Conservation (phyloP, 2,888 invertebrate genomes). For the Drosophila nr. perissopoda region DNA sequence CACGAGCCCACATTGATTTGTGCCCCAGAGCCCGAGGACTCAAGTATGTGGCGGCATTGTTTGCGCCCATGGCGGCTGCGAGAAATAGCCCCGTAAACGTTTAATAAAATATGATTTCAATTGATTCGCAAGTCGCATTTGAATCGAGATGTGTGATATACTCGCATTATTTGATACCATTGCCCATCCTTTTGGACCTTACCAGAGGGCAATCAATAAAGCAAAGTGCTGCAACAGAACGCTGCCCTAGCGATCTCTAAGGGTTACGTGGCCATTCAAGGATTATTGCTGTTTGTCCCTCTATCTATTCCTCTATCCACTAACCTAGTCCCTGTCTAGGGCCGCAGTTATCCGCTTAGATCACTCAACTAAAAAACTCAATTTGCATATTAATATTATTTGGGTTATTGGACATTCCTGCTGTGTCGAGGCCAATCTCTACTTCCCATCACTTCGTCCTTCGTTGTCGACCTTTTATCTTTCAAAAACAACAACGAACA, state of each 20-base stretch:
- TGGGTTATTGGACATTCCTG: conserved; percentile 55
- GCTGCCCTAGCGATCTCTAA: conserved; percentile 48
- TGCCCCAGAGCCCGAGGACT: conserved; percentile 28
- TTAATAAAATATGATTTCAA: conserved; percentile 78
- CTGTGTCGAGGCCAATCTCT: conserved; percentile 16
- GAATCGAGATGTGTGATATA: conserved; percentile 58
- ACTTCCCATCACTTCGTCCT: conserved; percentile 31
- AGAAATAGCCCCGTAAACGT: conserved; percentile 75
- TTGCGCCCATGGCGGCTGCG: conserved; percentile 67
- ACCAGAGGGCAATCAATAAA: conserved; percentile 69
- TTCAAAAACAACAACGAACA: conserved; percentile 45
- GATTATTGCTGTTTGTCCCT: conserved; percentile 22
- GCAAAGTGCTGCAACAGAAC: conserved; percentile 52
- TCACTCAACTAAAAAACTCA: conserved; percentile 84
- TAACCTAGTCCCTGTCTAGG: conserved; percentile 23
- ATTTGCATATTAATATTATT: conserved; percentile 84
- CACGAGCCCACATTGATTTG: conserved; percentile 53
- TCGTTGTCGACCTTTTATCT: conserved; percentile 62
- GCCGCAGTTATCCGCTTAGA: conserved; percentile 80
- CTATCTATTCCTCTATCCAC: neutral
- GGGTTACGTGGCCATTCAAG: conserved; percentile 50
- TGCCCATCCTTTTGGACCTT: conserved; percentile 26
- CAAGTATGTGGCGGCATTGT: conserved; percentile 43
- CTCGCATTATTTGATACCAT: conserved; percentile 42
- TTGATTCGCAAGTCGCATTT: conserved; percentile 75